These are phyloP conservation scores for Sylvilagus bachmani DNA, from an alignment of 2,113 vertebrate genomes.

Conservation along the genomic window DNA sequence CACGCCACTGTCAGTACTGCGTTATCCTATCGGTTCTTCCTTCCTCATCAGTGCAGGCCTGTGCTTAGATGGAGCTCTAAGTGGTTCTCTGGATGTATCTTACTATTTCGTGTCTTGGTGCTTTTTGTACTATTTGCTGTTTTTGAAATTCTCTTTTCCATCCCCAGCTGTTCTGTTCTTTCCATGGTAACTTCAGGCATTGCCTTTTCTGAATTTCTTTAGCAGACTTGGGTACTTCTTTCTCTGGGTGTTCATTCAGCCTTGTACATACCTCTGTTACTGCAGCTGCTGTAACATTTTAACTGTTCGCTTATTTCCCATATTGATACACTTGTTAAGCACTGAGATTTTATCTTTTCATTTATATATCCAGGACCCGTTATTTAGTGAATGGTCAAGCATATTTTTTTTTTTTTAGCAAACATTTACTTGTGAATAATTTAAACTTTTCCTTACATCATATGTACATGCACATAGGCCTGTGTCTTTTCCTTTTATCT, in stretches of 20 bases:
- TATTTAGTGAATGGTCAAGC: neutral
- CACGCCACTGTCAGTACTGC: neutral
- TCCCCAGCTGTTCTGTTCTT: neutral
- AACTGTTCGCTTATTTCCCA: neutral
- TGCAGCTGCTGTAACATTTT: neutral
- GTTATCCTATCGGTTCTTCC: neutral
- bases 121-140: neutral
- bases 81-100: neutral
- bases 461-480: no score
- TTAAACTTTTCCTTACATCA: no score
- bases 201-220: neutral
- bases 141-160: neutral
- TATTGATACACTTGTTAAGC: neutral
- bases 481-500: no score
- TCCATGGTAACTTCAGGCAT: neutral
- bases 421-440: no score
- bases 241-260: neutral
- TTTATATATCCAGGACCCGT: neutral
- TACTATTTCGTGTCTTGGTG: neutral
- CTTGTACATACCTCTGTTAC: neutral
- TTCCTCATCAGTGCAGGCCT: neutral
- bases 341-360: neutral
- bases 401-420: no score
- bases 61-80: neutral
- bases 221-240: neutral